Conservation (phyloP, 2,888 invertebrate species). For the Hydroisotoma schaefferi region DNA sequence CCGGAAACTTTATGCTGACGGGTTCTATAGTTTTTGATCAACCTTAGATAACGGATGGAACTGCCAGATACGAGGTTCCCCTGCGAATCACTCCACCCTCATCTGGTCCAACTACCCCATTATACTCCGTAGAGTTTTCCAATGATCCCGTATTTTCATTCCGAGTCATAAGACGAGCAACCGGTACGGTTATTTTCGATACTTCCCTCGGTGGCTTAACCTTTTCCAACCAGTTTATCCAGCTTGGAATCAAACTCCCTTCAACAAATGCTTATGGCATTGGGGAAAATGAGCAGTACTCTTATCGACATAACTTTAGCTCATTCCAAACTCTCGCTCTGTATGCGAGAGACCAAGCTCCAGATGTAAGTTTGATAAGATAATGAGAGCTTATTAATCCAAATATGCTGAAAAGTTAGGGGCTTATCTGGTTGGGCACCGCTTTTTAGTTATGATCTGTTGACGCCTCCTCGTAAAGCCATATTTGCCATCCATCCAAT, state of each 20-base stretch:
- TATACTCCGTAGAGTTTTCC: conserved; percentile 29
- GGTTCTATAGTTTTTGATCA: background rate
- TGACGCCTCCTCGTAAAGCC: too few relatives aligned
- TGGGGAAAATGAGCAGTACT: conserved; percentile 53
- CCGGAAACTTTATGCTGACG: background rate
- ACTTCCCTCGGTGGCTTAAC: conserved; percentile 52
- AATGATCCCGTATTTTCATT: conserved; percentile 34
- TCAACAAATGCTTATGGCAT: conserved; percentile 54
- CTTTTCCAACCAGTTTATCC: conserved; percentile 55
- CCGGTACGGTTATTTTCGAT: conserved; percentile 46
- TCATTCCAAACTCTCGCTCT: conserved; percentile 51
- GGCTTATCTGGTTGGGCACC: too few relatives aligned
- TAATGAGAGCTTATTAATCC: background rate
- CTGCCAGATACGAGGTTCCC: conserved; percentile 42
- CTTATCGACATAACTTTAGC: conserved; percentile 51
- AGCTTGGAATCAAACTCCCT: conserved; percentile 53
- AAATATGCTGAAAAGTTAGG: too few relatives aligned
- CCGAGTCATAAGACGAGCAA: conserved; percentile 35
- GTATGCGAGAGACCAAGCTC: conserved; percentile 52
- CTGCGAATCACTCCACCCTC: conserved; percentile 35
- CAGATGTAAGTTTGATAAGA: conserved; percentile 27
- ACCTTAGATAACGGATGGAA: conserved; percentile 35
- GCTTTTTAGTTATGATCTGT: too few relatives aligned
- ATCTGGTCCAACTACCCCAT: conserved; percentile 1
- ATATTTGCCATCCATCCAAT: too few relatives aligned